Evolutionary conservation across 2,113 vertebrate species (phyloP), one percentile per base, ranked within the genome.

Genomic region (Rana temporaria): DNA sequence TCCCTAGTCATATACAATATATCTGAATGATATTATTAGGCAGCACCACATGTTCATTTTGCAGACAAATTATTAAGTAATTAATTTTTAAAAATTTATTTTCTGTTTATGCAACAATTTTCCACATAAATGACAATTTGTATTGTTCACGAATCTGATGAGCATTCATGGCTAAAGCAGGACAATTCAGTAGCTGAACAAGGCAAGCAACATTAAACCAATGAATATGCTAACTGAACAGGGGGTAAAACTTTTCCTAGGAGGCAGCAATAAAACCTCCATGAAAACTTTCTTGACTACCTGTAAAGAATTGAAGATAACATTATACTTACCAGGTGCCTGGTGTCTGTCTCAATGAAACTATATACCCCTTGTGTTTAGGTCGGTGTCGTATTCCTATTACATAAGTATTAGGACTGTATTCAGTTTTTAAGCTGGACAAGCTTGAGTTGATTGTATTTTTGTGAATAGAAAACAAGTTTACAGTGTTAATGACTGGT

Each of bases 301-400:
- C 19, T 63, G 60, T 9, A 63, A 63, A 63, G 60, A 63, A 15
- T 24, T 63, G 60, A 63, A 19, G n/a, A 56, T 67, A 57, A 60
- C 77, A 69, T 68, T 79, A 79, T 79, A 79, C 53, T 79, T 79
- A 79, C 65, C 77, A 79, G 77, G 77, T 69, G 64, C 65, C 77
- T 69, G 68, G 52, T 22, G 26, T 79, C 77, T 79, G 77, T 56
- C 56, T 79, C 65, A 56, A 68, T 79, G 77, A 79, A 79, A 79
- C 26, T 26, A 32, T 67, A 79, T 69, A 79, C 38, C 64, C 22
- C 53, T 26, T 63, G 52, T 42, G 53, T 57, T 79, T 68, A 38
- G 63, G 77, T 57, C 56, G 77, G 77, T 68, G 65, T 55, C 66
- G 59, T 79, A 19, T 79, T 79, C 55, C 65, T 68, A 65, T 65